Base-by-base conservation (phyloP, 2,888 invertebrate genomes). In the Leucophenga montana region DNA sequence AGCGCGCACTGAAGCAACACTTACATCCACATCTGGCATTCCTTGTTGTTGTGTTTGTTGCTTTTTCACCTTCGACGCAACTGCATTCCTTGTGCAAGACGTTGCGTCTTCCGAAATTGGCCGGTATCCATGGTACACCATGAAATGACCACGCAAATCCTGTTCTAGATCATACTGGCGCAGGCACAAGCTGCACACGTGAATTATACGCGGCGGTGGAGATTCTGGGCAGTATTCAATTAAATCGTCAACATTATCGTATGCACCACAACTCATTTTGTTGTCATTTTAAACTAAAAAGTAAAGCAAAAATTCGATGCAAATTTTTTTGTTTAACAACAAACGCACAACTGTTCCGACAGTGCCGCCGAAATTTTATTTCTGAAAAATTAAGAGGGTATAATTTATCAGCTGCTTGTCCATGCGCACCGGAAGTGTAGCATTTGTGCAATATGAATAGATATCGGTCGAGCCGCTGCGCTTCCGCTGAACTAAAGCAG, bases 141-240 rank as follows among this genome's bases (percentile, higher is more conserved):
- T 85, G 83, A 89, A 85, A 67, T 89, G 89, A 0, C 85, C 84
- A 1, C 86, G 84, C 14, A 89, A 73, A 69, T 84, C 85, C 68
- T 88, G 86, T 16, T 75, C 57, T 8, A 85, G 73, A 16, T 78
- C 77, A 71, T 85, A 84, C 62, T 83, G 79, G 0, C 85, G 79
- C 62, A 83, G 75, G 33, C 85, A 88, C 44, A 85, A 33, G 54
- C 85, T 81, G 64, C 85, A 87, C 3, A 87, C 86, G 33, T 79
- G 82, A 18, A 86, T 66, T 20, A 84, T 77, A 0, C 73, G 71
- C 0, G 59, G n/a, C 11, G 56, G 31, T 8, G 71, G 61, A 6
- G 78, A 62, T 20, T 67, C 64, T 14, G 74, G 72, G 6, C 56
- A 74, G 20, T 50, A 72, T 50, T 75, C 76, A 68, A 79, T 76